Evolutionary conservation across 2,888 invertebrate species (phyloP), one percentile per base, ranked within the genome.

Genomic region (Thymelicus lineola): DNA sequence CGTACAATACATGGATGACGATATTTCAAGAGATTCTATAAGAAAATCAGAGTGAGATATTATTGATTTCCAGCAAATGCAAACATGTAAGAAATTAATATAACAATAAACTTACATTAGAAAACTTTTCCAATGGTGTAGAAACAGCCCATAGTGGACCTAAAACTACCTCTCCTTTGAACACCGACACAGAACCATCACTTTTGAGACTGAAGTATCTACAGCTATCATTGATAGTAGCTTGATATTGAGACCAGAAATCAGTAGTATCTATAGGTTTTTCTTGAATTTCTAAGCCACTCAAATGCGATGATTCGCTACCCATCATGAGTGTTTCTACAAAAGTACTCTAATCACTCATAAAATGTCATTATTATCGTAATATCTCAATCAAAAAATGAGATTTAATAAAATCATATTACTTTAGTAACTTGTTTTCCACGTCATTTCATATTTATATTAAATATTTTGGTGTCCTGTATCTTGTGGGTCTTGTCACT

Each of bases 1-100:
- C 96, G 96, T 12, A 98, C 88, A 77, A 98, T 97, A 79, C 96
- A 96, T 0, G 98, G 98, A 90, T 98, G 98, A 0, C 98, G 96
- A 86, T 97, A 96, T 70, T 97, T 95, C 94, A 97, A 96, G 72
- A 98, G 94, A 90, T 97, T 97, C 98, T 98, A 87, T 68, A 95
- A 94, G 71, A 60, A 74, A 46, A 65, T 28, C 38, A 28, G 38
- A 36, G 38, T 28, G 28, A 20, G 20, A 69, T 12, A 42, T 42
- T 4, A 42, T 12, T 42, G 12, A 42, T 42, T 4, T 42, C 12
- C 12, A 42, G 12, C 9, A 10, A 9, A 42, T 42, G 42, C 42
- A 42, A 42, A 7, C 5, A 38, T 7, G 12, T 42, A 12, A 45
- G 66, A 15, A 7, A 15, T 38, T 65, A 59, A 48, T 7, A 17